A percentile compares a stretch with the other conserved stretches of the same genome.
These are phyloP conservation scores for Champsocephalus esox DNA, from an alignment of 2,797 vertebrate genomes.

Conservation along the genomic window DNA sequence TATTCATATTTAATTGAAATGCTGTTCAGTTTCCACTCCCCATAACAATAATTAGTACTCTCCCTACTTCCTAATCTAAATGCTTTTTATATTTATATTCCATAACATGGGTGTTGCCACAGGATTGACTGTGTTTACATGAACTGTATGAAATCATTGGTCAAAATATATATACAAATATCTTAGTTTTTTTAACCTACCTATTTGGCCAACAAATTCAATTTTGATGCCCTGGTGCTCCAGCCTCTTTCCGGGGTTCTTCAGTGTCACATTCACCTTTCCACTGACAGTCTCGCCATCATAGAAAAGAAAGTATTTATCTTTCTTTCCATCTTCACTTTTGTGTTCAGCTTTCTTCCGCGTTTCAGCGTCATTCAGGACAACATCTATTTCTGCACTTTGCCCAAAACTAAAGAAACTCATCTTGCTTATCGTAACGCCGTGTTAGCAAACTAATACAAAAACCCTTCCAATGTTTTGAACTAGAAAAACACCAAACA, in stretches of 20 bases:
- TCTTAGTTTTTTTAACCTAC: conserved; percentile 75
- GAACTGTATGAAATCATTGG: neutral
- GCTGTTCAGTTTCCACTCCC: neutral
- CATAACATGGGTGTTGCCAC: neutral
- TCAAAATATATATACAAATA: neutral
- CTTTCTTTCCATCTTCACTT: conserved; percentile 95
- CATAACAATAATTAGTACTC: neutral
- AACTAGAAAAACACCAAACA: conserved; percentile 45
- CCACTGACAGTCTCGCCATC: conserved; percentile 97
- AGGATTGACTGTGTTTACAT: neutral
- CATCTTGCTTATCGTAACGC: conserved; percentile 75
- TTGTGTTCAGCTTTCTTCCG: conserved; percentile 95
- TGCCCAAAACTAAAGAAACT: conserved; percentile 97
- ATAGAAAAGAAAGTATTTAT: conserved; percentile 96
- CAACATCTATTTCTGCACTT: conserved; percentile 94
- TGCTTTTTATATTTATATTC: neutral
- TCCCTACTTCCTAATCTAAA: neutral
- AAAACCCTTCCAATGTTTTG: conserved; percentile 11
- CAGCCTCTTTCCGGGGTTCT: conserved; percentile 94
- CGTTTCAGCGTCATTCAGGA: conserved; percentile 92
- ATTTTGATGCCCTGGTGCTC: conserved; percentile 99
- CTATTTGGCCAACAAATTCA: conserved; percentile 97
- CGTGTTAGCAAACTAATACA: conserved; percentile 26
- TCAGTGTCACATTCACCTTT: conserved; percentile 93
- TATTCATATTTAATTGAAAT: neutral